These are phyloP conservation scores for Drosophila subpulchrella DNA, from an alignment of 1,140 invertebrate species.

Conservation along the genomic window DNA sequence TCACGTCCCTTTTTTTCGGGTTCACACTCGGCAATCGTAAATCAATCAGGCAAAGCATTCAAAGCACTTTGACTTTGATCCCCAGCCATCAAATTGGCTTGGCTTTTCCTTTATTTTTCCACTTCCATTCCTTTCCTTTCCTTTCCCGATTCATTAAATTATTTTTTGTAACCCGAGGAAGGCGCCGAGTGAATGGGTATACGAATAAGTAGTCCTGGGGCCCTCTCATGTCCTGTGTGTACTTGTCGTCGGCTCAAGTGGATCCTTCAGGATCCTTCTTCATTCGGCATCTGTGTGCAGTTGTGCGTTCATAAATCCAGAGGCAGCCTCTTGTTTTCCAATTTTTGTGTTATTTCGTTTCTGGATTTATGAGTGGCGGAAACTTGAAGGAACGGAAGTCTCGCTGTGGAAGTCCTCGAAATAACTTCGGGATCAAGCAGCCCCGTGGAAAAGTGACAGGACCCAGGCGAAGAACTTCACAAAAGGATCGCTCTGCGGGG, in stretches of 20 bases:
- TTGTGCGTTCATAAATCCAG: conserved; percentile 72
- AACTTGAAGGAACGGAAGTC: conserved; percentile 32
- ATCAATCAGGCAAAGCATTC: conserved; percentile 66
- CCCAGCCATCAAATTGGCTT: conserved; percentile 56
- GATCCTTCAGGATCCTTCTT: conserved; percentile 25
- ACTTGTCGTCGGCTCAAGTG: conserved; percentile 79
- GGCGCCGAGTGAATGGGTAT: conserved; percentile 51
- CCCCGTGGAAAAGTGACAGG: conserved; percentile 3
- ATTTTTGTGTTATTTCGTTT: conserved; percentile 9
- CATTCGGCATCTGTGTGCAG: conserved; percentile 65
- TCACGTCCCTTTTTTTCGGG: neutral
- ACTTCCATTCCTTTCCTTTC: neutral
- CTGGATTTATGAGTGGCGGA: conserved; percentile 37
- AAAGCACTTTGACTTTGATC: conserved; percentile 38
- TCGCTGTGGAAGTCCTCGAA: conserved; percentile 34
- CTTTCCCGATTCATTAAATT: neutral
- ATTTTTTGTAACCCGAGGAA: conserved; percentile 53
- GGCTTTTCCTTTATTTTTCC: conserved; percentile 20
- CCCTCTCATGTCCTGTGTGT: conserved; percentile 19
- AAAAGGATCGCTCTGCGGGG: conserved; percentile 4
- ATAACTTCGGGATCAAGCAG: conserved; percentile 29
- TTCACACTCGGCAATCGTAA: conserved; percentile 42
- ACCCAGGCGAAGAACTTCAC: conserved; percentile 6
- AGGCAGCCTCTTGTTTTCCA: conserved; percentile 7
- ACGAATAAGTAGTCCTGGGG: conserved; percentile 19